Conservation (phyloP, 2,888 invertebrate genomes). For the Archips xylosteana region DNA sequence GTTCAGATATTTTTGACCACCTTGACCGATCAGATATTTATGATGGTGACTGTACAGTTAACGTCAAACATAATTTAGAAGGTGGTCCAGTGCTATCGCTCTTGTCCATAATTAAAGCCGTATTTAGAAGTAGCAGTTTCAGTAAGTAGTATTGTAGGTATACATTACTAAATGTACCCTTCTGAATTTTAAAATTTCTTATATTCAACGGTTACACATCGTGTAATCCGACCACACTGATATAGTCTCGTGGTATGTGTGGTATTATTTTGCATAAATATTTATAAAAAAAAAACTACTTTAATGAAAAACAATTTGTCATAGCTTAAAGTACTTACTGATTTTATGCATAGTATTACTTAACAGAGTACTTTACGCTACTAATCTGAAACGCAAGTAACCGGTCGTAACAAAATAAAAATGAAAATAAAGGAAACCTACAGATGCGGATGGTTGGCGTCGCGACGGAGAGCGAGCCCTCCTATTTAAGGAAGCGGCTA, state of each 20-base stretch:
- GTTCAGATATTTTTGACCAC: no score
- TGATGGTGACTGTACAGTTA: neutral
- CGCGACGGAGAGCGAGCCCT: constrained; percentile 79
- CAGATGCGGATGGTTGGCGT: constrained; percentile 76
- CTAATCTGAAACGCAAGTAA: neutral
- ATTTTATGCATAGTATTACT: no score
- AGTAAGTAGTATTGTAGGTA: no score
- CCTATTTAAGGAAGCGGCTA: constrained; percentile 70
- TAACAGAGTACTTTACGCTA: neutral
- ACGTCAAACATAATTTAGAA: neutral
- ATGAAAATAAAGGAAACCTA: constrained; percentile 78
- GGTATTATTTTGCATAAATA: no score
- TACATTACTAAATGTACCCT: no score
- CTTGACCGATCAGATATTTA: no score
- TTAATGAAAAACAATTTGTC: neutral
- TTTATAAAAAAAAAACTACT: neutral
- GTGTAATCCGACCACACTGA: no score
- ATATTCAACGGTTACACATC: no score
- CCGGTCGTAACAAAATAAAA: constrained; percentile 54
- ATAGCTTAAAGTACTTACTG: neutral
- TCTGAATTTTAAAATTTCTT: no score
- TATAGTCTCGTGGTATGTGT: no score
- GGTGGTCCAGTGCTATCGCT: neutral
- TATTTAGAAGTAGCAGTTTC: no score
- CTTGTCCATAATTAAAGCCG: no score